Evolutionary conservation across 2,113 vertebrate species (phyloP), one percentile per base, ranked within the genome.

Genomic region (Struthio camelus): DNA sequence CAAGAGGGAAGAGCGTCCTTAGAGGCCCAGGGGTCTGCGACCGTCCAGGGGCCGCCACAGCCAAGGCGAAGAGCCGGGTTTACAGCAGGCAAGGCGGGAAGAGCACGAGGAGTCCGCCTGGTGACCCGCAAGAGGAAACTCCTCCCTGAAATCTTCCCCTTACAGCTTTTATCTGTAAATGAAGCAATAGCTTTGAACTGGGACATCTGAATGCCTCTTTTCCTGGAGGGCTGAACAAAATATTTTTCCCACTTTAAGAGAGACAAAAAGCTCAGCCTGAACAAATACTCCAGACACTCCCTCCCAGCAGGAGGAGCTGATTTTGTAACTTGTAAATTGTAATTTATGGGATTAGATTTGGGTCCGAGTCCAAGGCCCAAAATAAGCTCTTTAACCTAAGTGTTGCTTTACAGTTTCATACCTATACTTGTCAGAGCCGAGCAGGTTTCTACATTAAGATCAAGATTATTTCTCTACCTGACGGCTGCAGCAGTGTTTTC

Each of bases 371-470:
- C 73, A 90, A 85, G 67, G 75, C 84, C 78, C 81, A 70, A 58
- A 91, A 87, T 42, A 50, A 85, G 46, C 67, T 83, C 84, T 70
- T 96, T 94, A 95, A 82, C 93, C 93, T 73, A 3, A 66, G 66
- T 58, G 81, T 92, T 82, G 84, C 83, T 80, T 92, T 46, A 18
- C 71, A 82, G 93, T 80, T 93, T 86, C 89, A 77, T 75, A 54
- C 44, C 87, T 93, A 91, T 85, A 67, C 75, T 79, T 13, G n/a
- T 42, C 93, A 40, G 61, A 50, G 66, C 76, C 14, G 6, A 46
- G 80, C 82, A 61, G 77, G 92, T 81, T 67, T 82, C 90, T 58
- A 71, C 77, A 36, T 16, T 18, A 30, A 40, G n/a, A 38, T 8
- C 38, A 85, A 89, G 80, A 69, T 72, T 72, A 90, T 89, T 72